Conservation (phyloP, 2,797 vertebrate species). For the Centropyge bicolor region DNA sequence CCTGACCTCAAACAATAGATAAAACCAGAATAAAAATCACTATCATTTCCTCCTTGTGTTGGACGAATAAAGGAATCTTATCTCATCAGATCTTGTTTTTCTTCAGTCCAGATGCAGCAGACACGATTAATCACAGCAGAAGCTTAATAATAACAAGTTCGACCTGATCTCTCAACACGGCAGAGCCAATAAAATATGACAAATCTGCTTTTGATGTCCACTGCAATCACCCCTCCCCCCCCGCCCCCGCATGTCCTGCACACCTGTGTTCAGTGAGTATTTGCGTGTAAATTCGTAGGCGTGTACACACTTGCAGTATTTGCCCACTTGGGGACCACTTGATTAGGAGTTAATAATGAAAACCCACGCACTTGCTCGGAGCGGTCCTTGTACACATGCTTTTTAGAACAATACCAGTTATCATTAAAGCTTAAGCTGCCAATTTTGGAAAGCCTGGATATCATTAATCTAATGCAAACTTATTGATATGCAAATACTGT, state of each 20-base stretch:
- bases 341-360: conserved; percentile 57
- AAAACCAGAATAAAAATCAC: conserved; percentile 4
- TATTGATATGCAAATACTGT: conserved; percentile 1
- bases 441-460: conserved; percentile 10
- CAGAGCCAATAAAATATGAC: conserved; percentile 52
- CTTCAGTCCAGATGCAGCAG: conserved; percentile 13
- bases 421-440: conserved; percentile 38
- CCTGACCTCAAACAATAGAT: not conserved
- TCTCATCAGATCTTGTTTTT: conserved; percentile 5
- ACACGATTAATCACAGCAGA: conserved; percentile 39
- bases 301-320: conserved; percentile 15
- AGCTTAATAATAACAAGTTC: conserved; percentile 35
- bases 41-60: not conserved
- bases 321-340: conserved; percentile 28
- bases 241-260: not conserved
- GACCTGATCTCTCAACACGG: conserved; percentile 34
- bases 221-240: conserved; percentile 39
- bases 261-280: conserved; percentile 29
- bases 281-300: conserved; percentile 13
- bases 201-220: conserved; percentile 50
- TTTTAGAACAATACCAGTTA: conserved; percentile 50
- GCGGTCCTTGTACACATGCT: conserved; percentile 43
- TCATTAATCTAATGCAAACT: conserved; percentile 11
- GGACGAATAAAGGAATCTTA: no score
- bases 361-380: conserved; percentile 30